Evolutionary conservation across 2,113 vertebrate genomes (phyloP).

Genomic region (Phalacrocorax pelagicus): DNA sequence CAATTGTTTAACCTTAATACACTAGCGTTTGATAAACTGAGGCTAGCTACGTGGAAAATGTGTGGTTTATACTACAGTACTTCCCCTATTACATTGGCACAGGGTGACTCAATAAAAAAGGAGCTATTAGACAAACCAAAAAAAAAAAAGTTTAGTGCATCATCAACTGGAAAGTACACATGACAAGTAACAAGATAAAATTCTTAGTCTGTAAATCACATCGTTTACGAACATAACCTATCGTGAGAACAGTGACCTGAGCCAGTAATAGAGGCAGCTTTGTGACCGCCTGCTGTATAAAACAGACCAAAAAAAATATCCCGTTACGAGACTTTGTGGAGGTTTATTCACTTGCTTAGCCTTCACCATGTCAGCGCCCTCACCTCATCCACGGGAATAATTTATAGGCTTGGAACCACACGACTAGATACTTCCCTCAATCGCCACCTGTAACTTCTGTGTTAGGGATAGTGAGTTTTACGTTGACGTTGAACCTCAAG

Average conservation of each 20-base stretch:
- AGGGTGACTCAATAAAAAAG: background rate
- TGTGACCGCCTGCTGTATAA: background rate
- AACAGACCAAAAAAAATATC: background rate
- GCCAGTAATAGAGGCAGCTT: background rate
- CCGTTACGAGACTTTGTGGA: background rate
- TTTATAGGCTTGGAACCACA: background rate
- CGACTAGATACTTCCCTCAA: background rate
- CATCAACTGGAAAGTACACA: background rate
- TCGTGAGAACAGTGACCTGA: background rate
- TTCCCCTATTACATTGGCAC: background rate
- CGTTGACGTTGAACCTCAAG: background rate
- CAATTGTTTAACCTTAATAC: background rate
- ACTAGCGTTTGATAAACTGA: background rate
- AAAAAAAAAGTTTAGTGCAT: background rate
- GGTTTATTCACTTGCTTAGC: background rate
- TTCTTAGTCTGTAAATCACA: background rate
- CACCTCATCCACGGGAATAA: background rate
- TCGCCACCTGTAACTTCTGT: background rate
- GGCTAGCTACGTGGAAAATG: background rate
- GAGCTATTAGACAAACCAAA: background rate
- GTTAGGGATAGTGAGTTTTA: fast-evolving
- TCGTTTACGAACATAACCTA: background rate
- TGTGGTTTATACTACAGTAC: background rate
- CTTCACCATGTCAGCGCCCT: background rate
- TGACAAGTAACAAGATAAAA: background rate